Base-by-base conservation (phyloP, 1,140 invertebrate genomes). In the Temnothorax nylanderi region DNA sequence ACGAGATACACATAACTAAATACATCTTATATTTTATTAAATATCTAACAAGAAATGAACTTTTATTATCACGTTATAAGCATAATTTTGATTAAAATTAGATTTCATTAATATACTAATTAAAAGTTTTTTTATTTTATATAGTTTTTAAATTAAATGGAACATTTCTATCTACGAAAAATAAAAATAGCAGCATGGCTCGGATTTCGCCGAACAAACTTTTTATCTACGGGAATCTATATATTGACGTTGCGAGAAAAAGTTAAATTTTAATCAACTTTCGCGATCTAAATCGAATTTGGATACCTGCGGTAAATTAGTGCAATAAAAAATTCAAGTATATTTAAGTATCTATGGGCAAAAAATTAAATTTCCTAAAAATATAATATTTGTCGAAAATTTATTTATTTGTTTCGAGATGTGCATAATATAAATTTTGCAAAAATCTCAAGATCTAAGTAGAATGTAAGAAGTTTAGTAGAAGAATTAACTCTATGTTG, bases 201-300 rank as follows among this genome's bases (percentile, higher is more conserved):
- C 13, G 8, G 3, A 69, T 80, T 54, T 51, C 11, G 8, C n/a
- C 18, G 16, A 67, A 49, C 51, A 41, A 84, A 74, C 26, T 10
- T 60, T 62, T 62, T 8, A n/a, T 56, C 21, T 18, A 49, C 26
- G 4, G 26, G 11, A 34, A 62, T 75, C 56, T 37, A 32, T 62
- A 34, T 74, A 75, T 84, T 26, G 41, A 75, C 16, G 11, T 18
- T 18, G 54, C 47, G 8, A 8, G 49, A 8, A 41, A 21, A 71
- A 76, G 76, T 67, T 71, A 26, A 76, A 86, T 58, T 88, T 89
- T 89, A 86, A 89, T 89, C 71, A 80, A 89, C 85, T 89, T 89
- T 34, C 51, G 74, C 34, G 62, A 49, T 88, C 16, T 81, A 81
- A 81, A 78, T 89, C 87, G 85, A 65, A 89, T 85, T 75, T 71